Percentiles rank a stretch among this genome's conserved stretches.
These are phyloP conservation scores for Chloroclystis v-ata DNA, from an alignment of 2,888 invertebrate genomes.

Conservation along the genomic window DNA sequence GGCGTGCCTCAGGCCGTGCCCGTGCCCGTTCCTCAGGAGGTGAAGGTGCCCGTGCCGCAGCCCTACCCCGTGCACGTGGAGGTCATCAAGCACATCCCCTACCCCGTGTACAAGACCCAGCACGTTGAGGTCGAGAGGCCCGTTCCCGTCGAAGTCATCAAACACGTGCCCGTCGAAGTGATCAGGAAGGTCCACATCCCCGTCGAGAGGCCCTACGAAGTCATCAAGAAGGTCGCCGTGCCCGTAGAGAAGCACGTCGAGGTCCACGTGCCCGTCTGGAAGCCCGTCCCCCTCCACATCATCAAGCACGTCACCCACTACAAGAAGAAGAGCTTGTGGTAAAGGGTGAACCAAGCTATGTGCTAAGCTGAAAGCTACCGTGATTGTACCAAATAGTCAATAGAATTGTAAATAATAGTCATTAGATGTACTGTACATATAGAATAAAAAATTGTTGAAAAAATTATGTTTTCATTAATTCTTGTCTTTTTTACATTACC, in stretches of 20 bases:
- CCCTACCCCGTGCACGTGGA: constrained; percentile 70
- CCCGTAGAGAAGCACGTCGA: constrained; percentile 67
- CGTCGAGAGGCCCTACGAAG: constrained; percentile 66
- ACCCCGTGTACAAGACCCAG: constrained; percentile 67
- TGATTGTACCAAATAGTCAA: constrained; percentile 73
- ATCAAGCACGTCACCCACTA: constrained; percentile 73
- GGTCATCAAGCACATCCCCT: constrained; percentile 66
- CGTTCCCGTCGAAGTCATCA: constrained; percentile 64
- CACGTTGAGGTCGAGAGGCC: constrained; percentile 66
- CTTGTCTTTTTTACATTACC: constrained; percentile 6
- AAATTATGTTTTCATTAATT: constrained; percentile 6
- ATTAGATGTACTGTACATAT: constrained; percentile 58
- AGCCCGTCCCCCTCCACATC: constrained; percentile 69
- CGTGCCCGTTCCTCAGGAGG: constrained; percentile 64
- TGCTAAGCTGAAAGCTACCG: constrained; percentile 35
- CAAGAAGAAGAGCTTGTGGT: constrained; percentile 70
- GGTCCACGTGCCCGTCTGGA: constrained; percentile 67
- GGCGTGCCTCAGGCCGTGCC: constrained; percentile 61
- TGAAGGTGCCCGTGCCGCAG: constrained; percentile 66
- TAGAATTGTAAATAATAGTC: constrained; percentile 73
- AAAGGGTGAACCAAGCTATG: constrained; percentile 3
- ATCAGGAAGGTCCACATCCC: constrained; percentile 65
- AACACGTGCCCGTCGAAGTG: constrained; percentile 62
- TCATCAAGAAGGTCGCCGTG: constrained; percentile 66
- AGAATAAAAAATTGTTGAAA: constrained; percentile 24